These are phyloP conservation scores for Scomberomorus guttatus DNA, from an alignment of 2,797 vertebrate genomes.

Conservation along the genomic window DNA sequence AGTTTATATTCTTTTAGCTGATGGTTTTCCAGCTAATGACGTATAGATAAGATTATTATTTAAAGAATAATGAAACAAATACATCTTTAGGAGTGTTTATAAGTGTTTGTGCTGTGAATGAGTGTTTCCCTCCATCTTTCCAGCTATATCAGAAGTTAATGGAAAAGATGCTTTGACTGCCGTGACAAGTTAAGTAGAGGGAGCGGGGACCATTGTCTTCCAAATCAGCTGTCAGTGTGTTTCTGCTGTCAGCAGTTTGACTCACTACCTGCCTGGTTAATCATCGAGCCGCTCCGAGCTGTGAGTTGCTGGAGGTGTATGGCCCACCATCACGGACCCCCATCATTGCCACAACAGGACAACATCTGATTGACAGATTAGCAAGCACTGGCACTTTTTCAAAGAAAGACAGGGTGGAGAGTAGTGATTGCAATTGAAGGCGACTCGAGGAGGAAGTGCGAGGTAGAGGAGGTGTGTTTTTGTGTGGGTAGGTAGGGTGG, in stretches of 20 bases:
- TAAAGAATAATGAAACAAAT: too few relatives aligned
- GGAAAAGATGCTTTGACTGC: slow-evolving; percentile 84
- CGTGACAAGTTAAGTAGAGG: slow-evolving; percentile 88
- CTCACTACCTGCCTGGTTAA: slow-evolving; percentile 89
- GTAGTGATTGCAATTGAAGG: slow-evolving; percentile 72
- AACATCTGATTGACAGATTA: slow-evolving; percentile 88
- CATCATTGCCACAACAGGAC: slow-evolving; percentile 80
- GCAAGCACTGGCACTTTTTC: slow-evolving; percentile 83
- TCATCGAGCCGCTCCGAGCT: slow-evolving; percentile 83
- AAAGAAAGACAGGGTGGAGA: slow-evolving; percentile 73
- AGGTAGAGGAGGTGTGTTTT: slow-evolving; percentile 60
- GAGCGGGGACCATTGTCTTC: slow-evolving; percentile 85
- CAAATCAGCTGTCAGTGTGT: slow-evolving; percentile 86
- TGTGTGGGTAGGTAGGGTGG: slow-evolving; percentile 57
- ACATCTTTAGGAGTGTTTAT: slow-evolving; percentile 1
- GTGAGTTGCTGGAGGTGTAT: slow-evolving; percentile 83
- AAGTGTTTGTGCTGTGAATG: slow-evolving; percentile 4
- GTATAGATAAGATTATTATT: background rate
- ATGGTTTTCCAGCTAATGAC: background rate
- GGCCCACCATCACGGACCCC: slow-evolving; percentile 71
- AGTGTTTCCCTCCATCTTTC: slow-evolving; percentile 64
- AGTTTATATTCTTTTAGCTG: background rate
- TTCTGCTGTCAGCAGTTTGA: slow-evolving; percentile 86
- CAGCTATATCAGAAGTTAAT: slow-evolving; percentile 72
- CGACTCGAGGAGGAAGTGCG: slow-evolving; percentile 61